phyloP scores from a whole-genome alignment of 1,140 invertebrate species.

The Lordiphosa mommai region DNA sequence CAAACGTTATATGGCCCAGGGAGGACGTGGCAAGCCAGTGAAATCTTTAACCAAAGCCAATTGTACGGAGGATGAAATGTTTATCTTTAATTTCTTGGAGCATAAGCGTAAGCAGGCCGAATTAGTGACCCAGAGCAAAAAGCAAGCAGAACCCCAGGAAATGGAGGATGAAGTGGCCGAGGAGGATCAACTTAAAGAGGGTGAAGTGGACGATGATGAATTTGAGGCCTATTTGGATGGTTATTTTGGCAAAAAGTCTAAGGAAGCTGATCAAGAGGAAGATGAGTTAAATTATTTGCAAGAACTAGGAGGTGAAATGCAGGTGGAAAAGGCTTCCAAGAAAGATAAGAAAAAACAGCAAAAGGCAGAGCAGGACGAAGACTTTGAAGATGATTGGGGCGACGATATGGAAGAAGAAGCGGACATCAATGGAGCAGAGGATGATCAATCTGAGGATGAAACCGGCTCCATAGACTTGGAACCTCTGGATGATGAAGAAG shows the following conservation, averaged over 20 bases:
- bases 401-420: slow-evolving; percentile 67
- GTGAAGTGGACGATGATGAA: slow-evolving; percentile 93
- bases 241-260: slow-evolving; percentile 81
- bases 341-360: slow-evolving; percentile 78
- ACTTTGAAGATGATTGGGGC: too few species aligned
- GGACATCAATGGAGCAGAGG: slow-evolving; percentile 67
- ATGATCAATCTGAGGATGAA: slow-evolving; percentile 71
- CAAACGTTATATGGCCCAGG: slow-evolving; percentile 59
- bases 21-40: slow-evolving; percentile 62
- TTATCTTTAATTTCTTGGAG: slow-evolving; percentile 76
- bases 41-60: slow-evolving; percentile 59
- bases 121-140: slow-evolving; percentile 51
- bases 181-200: slow-evolving; percentile 82
- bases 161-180: slow-evolving; percentile 55
- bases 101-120: slow-evolving; percentile 72
- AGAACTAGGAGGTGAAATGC: slow-evolving; percentile 63
- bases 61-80: slow-evolving; percentile 77
- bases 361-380: slow-evolving; percentile 50
- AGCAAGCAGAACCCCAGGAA: slow-evolving; percentile 33
- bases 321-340: slow-evolving; percentile 49
- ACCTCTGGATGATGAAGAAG: slow-evolving; percentile 44
- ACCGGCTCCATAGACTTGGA: slow-evolving; percentile 64
- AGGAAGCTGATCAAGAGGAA: slow-evolving; percentile 79
- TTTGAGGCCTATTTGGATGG: slow-evolving; percentile 89
- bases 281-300: slow-evolving; percentile 73